Evolutionary conservation across 2,888 invertebrate species (phyloP), one percentile per base, ranked within the genome.

Genomic region (Leptarthrus brevirostris): DNA sequence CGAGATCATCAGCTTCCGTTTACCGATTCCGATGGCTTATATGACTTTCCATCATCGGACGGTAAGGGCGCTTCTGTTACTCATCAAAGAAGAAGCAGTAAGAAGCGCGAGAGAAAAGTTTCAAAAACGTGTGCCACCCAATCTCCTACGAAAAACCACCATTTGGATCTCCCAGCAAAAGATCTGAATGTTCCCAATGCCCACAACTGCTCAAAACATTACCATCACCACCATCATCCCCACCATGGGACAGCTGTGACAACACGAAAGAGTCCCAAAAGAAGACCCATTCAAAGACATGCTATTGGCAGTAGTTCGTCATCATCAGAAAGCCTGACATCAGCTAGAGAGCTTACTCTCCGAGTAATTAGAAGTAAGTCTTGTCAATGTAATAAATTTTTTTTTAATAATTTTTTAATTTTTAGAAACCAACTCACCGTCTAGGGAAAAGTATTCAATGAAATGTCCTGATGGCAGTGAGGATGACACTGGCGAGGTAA

Each of bases 11-110:
- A 86, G 73, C 82, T 91, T 74, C 91, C 92, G 14, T 91, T 92
- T 80, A 92, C 93, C 12, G 93, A 93, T 83, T 93, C 93, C 0
- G 93, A 93, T 82, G 93, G 92, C 2, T 84, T 93, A 20, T 93
- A 93, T 81, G 93, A 93, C 82, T 92, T 92, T 81, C 92, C 92
- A 2, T 92, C 92, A 82, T 91, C 92, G 4, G 93, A 93, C 81
- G 89, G 89, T 77, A 89, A 87, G 79, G 87, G 87, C 77, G 84
- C 85, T 4, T 83, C 86, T 6, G 84, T 83, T 64, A 87, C 86
- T 69, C 85, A 88, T 75, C 88, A 88, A 79, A 88, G 90, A 80
- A 90, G 90, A 81, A 87, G 88, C 2, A 87, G 88, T 8, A 88
- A 89, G 72, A 88, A 90, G 79, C 88, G 91, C 16, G 88, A 91